Conservation (phyloP, 2,113 vertebrate genomes). For the Aramus guarauna region DNA sequence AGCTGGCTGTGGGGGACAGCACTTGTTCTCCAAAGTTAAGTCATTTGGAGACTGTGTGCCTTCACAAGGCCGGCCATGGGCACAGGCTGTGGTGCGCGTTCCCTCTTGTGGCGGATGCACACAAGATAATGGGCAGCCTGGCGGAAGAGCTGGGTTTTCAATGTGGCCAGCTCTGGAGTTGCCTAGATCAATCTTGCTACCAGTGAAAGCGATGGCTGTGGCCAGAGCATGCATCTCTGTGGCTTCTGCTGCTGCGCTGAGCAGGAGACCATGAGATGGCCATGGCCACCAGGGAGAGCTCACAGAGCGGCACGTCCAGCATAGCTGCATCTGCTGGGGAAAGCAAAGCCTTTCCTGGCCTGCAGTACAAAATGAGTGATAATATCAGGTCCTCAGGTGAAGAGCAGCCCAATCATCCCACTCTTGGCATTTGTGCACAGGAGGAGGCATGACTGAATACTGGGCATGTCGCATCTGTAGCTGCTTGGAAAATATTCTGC, state of each 20-base stretch:
- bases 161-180: background rate
- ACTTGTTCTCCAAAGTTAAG: background rate
- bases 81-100: background rate
- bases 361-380: rapidly evolving
- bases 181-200: background rate
- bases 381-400: background rate
- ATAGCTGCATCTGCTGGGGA: background rate
- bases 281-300: background rate
- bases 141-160: background rate
- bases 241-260: background rate
- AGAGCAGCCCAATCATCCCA: too few species aligned
- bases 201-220: background rate
- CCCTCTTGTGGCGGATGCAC: background rate
- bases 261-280: background rate
- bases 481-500: background rate
- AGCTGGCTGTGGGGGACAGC: background rate
- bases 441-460: background rate
- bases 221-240: rapidly evolving
- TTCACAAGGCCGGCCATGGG: background rate
- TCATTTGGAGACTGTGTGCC: background rate
- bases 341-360: background rate
- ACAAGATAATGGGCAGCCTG: background rate
- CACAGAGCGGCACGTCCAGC: background rate
- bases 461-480: background rate
- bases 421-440: too few species aligned